Conservation (phyloP, 2,113 vertebrate genomes). For the Noturus placidus region DNA sequence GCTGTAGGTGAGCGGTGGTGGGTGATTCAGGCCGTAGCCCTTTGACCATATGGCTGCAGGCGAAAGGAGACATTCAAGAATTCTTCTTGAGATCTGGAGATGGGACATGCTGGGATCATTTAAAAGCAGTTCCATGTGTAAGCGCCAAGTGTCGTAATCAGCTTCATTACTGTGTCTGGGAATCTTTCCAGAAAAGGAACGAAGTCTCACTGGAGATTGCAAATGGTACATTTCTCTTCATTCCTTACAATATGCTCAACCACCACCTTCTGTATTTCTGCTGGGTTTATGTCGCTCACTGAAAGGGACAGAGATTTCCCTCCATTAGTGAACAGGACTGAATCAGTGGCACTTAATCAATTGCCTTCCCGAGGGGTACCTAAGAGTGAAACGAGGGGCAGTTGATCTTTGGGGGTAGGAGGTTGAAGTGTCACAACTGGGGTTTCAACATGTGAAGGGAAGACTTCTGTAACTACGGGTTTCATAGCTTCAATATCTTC, state of each 20-base stretch:
- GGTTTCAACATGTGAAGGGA: no score
- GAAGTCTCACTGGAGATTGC: not conserved
- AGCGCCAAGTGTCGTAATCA: slow-evolving; percentile 25
- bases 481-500: no score
- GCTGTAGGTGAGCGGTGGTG: slow-evolving; percentile 11
- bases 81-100: not conserved
- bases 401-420: no score
- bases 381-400: no score
- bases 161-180: not conserved
- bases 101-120: not conserved
- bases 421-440: no score
- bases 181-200: slow-evolving; percentile 40
- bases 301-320: not conserved
- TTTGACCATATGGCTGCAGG: slow-evolving; percentile 9
- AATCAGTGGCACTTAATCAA: no score
- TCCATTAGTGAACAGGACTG: no score
- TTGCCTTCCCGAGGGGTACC: no score
- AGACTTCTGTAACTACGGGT: no score
- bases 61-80: not conserved
- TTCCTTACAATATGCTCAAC: slow-evolving; percentile 32
- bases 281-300: not conserved
- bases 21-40: not conserved
- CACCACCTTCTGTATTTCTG: slow-evolving; percentile 5
- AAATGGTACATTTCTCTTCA: not conserved
- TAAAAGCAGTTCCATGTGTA: slow-evolving; percentile 19